Evolutionary conservation across 2,113 vertebrate genomes (phyloP).

Genomic region (Hyla sarda): DNA sequence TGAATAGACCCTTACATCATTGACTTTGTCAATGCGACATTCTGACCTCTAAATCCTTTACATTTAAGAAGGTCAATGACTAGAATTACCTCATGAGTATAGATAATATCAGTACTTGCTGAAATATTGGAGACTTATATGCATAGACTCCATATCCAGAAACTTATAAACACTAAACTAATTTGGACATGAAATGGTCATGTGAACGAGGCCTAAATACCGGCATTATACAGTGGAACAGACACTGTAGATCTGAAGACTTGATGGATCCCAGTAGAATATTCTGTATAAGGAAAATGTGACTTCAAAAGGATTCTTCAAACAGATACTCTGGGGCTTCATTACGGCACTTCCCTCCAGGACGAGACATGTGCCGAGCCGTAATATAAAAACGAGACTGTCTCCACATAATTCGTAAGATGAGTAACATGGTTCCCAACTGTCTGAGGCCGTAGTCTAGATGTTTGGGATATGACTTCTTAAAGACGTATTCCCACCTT

Average conservation of each 20-base stretch:
- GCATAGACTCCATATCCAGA: too few relatives aligned
- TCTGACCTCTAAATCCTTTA: too few relatives aligned
- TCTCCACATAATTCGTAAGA: neutral
- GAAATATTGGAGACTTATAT: neutral
- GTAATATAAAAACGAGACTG: neutral
- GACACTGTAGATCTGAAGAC: neutral
- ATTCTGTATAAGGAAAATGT: neutral
- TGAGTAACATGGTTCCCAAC: neutral
- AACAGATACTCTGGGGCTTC: neutral
- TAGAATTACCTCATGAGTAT: neutral
- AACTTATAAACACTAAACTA: too few relatives aligned
- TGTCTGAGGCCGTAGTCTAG: neutral
- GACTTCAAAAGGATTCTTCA: conserved; percentile 18
- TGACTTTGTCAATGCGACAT: too few relatives aligned
- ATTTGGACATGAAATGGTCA: too few relatives aligned
- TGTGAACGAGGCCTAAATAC: neutral
- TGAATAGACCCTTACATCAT: too few relatives aligned
- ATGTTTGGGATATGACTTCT: neutral
- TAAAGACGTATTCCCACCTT: neutral
- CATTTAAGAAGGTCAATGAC: too few relatives aligned
- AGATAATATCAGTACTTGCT: neutral
- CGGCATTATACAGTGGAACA: neutral
- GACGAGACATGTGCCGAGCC: neutral
- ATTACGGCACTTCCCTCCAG: neutral
- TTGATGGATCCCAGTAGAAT: neutral